Conservation (phyloP, 2,113 vertebrate genomes). For the Carettochelys insculpta region DNA sequence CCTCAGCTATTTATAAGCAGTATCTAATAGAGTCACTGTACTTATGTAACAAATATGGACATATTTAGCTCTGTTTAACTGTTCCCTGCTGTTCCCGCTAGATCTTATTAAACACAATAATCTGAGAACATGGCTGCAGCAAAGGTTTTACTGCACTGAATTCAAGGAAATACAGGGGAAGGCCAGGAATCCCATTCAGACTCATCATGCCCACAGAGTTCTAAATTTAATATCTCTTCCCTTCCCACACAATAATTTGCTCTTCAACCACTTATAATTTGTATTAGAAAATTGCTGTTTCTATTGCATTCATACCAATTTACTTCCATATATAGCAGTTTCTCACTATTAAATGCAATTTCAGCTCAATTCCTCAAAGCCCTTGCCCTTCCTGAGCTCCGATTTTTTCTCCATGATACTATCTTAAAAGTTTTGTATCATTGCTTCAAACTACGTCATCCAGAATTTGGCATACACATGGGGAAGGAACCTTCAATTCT, state of each 20-base stretch:
- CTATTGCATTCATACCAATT: neutral
- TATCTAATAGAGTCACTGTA: accelerated
- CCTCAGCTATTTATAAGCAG: neutral
- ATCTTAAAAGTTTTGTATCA: neutral
- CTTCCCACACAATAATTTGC: neutral
- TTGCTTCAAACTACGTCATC: neutral
- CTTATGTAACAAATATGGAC: neutral
- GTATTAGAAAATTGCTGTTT: neutral
- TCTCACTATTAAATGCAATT: neutral
- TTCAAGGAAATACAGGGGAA: neutral
- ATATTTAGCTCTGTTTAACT: accelerated
- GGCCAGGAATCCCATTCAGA: neutral
- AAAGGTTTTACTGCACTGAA: neutral
- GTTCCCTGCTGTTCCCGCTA: neutral
- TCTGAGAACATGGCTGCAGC: neutral
- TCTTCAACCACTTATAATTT: accelerated
- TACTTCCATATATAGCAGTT: neutral
- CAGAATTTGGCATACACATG: neutral
- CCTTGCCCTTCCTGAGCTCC: neutral
- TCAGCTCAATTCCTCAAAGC: neutral
- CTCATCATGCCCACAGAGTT: neutral
- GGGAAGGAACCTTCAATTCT: neutral
- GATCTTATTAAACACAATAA: neutral
- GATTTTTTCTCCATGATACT: conserved; percentile 15
- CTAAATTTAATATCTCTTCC: neutral